These are phyloP conservation scores for Silurus asotus DNA, from an alignment of 2,113 vertebrate species.

Conservation along the genomic window DNA sequence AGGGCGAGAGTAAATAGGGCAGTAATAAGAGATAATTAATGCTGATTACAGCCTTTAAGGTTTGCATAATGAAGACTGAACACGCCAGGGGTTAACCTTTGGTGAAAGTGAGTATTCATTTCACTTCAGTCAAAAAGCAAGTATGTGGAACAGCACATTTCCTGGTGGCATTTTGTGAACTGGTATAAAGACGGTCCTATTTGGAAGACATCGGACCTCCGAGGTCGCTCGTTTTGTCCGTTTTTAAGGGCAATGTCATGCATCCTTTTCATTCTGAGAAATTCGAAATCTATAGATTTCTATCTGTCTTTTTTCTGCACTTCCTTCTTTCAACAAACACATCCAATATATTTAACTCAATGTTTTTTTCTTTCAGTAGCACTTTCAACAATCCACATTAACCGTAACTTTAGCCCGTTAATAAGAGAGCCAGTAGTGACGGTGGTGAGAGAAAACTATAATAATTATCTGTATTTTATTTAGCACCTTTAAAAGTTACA, in stretches of 20 bases:
- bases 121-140: not conserved
- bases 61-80: constrained; percentile 11
- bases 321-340: too few species aligned
- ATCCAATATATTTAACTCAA: too few species aligned
- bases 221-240: not conserved
- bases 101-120: constrained; percentile 3
- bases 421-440: too few species aligned
- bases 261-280: not conserved
- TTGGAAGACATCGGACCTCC: not conserved
- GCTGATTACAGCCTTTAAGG: constrained; percentile 2
- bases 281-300: not conserved
- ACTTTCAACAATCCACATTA: too few species aligned
- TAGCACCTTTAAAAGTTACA: too few species aligned
- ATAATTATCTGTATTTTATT: too few species aligned
- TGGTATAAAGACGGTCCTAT: not conserved
- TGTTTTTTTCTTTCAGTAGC: too few species aligned
- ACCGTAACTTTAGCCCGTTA: too few species aligned
- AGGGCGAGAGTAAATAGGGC: not conserved
- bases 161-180: not conserved
- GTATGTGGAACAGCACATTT: not conserved
- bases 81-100: constrained; percentile 16
- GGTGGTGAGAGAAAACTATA: too few species aligned
- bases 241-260: not conserved
- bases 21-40: constrained; percentile 14
- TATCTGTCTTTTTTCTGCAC: too few species aligned